These are phyloP conservation scores for Trichonephila clavipes DNA, from an alignment of 1,140 invertebrate genomes.

Conservation along the genomic window DNA sequence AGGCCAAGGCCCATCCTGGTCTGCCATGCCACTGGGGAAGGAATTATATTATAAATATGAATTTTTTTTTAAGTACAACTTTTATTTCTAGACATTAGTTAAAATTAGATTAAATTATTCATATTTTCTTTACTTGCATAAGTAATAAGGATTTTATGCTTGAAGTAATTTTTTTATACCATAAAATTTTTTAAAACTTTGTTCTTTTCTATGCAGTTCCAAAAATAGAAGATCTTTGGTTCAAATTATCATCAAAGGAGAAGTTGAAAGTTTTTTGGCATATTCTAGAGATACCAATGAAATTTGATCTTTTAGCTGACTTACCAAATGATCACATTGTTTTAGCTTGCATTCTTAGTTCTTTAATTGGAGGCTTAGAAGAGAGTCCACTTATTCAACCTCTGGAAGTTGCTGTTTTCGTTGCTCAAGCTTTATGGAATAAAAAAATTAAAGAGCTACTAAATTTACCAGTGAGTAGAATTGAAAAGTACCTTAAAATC, in stretches of 20 bases:
- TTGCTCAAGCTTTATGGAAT: conserved; percentile 45
- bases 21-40: too few relatives aligned
- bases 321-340: conserved; percentile 43
- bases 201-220: not conserved
- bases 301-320: not conserved
- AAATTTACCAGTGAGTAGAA: not conserved
- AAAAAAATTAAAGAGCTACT: not conserved
- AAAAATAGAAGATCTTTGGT: conserved; percentile 38
- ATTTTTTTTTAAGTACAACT: too few relatives aligned
- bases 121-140: too few relatives aligned
- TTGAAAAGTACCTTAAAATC: too few relatives aligned
- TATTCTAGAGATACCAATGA: conserved; percentile 20
- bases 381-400: not conserved
- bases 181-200: too few relatives aligned
- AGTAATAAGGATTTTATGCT: too few relatives aligned
- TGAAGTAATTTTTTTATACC: too few relatives aligned
- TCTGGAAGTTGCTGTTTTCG: conserved; percentile 50
- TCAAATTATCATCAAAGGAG: conserved; percentile 10
- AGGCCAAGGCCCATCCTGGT: too few relatives aligned
- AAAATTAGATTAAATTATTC: too few relatives aligned
- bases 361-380: conserved; percentile 8
- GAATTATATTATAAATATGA: too few relatives aligned
- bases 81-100: too few relatives aligned
- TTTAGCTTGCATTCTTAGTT: conserved; percentile 39
- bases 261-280: conserved; percentile 31